A percentile compares a stretch with the other conserved stretches of the same genome.
phyloP scores from a whole-genome alignment of 1,140 invertebrate species.

The Drosophila triauraria region DNA sequence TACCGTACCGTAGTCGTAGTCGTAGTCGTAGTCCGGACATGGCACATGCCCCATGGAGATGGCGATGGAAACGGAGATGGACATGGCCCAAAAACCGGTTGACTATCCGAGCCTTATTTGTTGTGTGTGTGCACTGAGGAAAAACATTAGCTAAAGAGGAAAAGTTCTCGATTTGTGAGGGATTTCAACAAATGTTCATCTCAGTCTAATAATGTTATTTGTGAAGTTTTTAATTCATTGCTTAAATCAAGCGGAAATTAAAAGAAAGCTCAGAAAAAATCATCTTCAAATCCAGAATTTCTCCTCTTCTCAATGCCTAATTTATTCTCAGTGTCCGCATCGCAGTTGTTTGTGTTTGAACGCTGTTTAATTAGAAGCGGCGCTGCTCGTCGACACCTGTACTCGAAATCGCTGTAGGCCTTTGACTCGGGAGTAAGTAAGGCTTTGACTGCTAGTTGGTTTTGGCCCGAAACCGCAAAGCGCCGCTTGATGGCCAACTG shows the following conservation, averaged over 20 bases:
- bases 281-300: background rate
- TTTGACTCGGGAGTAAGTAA: constrained; percentile 20
- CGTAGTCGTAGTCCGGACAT: constrained; percentile 21
- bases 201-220: background rate
- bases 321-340: constrained; percentile 1
- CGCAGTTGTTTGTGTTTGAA: constrained; percentile 38
- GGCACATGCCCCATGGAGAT: constrained; percentile 20
- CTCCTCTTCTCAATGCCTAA: background rate
- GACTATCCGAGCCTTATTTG: constrained; percentile 60
- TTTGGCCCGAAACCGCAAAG: constrained; percentile 70
- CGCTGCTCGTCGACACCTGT: constrained; percentile 71
- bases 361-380: constrained; percentile 78
- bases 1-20: constrained; percentile 1
- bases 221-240: background rate
- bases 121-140: constrained; percentile 42
- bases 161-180: background rate
- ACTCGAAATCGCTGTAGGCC: constrained; percentile 39
- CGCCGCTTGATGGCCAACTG: constrained; percentile 80
- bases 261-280: background rate
- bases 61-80: constrained; percentile 17
- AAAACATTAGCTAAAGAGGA: background rate
- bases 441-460: constrained; percentile 26
- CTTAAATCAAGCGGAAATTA: no score
- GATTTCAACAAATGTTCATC: background rate
- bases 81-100: constrained; percentile 56